phyloP scores from a whole-genome alignment of 92 coral and sea anemone genomes.

The Zoanthus sansibaricus region DNA sequence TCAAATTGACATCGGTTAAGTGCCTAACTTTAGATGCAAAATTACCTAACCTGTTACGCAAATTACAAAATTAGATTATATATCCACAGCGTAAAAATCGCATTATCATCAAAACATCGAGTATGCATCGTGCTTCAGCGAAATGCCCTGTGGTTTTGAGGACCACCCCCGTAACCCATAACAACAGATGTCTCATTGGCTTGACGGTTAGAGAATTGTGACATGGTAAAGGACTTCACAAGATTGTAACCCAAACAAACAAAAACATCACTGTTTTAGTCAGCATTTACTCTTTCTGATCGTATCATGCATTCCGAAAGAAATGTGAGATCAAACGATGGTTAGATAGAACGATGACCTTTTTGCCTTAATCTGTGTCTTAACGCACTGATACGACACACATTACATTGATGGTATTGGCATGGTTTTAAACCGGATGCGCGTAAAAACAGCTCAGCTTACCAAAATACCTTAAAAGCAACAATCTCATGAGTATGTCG shows the following conservation, averaged over 20 bases:
- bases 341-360: slow-evolving; percentile 13
- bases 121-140: too few species aligned
- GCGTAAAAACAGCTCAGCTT: slow-evolving; percentile 32
- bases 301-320: slow-evolving; percentile 34
- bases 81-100: too few species aligned
- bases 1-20: too few species aligned
- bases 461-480: slow-evolving; percentile 30
- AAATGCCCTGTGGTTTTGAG: too few species aligned
- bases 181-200: too few species aligned
- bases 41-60: too few species aligned
- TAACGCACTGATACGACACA: slow-evolving; percentile 25
- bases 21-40: too few species aligned
- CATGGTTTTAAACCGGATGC: slow-evolving; percentile 26
- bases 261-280: neutral
- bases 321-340: neutral
- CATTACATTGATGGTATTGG: slow-evolving; percentile 20
- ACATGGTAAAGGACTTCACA: too few species aligned
- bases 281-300: neutral
- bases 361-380: neutral
- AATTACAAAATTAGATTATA: too few species aligned
- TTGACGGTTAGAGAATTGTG: too few species aligned
- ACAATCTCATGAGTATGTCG: slow-evolving; percentile 15
- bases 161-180: too few species aligned
- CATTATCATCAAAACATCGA: too few species aligned
- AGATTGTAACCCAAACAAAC: neutral